Conservation (phyloP, 2,797 vertebrate genomes). For the Phylloscopus collybita region DNA sequence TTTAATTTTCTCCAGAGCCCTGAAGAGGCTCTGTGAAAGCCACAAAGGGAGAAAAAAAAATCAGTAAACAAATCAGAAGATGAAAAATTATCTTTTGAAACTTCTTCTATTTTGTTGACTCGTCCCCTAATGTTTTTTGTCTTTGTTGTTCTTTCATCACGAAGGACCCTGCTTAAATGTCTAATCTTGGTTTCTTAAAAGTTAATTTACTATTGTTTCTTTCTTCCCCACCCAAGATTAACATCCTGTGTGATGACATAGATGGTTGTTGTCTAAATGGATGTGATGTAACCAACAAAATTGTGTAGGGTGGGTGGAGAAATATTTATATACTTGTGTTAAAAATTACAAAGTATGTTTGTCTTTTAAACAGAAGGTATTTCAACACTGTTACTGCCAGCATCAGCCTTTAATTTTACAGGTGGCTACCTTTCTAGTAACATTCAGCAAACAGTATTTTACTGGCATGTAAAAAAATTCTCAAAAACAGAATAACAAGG, state of each 20-base stretch:
- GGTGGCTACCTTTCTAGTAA: conserved; percentile 63
- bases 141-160: conserved; percentile 41
- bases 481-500: conserved; percentile 51
- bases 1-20: conserved; percentile 68
- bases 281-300: conserved; percentile 48
- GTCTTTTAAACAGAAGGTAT: conserved; percentile 59
- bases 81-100: conserved; percentile 48
- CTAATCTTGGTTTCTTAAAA: conserved; percentile 56
- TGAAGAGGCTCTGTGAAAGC: conserved; percentile 47
- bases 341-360: conserved; percentile 62
- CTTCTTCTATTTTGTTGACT: conserved; percentile 34
- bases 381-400: conserved; percentile 51
- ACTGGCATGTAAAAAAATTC: conserved; percentile 63
- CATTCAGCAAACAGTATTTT: conserved; percentile 69
- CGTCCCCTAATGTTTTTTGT: conserved; percentile 32
- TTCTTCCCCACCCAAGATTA: conserved; percentile 65
- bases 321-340: conserved; percentile 64
- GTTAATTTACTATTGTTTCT: conserved; percentile 61
- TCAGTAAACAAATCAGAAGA: conserved; percentile 24
- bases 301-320: conserved; percentile 52
- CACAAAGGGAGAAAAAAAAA: conserved; percentile 19
- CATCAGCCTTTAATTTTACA: conserved; percentile 69
- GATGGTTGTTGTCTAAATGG: conserved; percentile 67
- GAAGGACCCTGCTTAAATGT: conserved; percentile 18
- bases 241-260: conserved; percentile 68